Percentiles rank a stretch among this genome's conserved stretches.
Conservation (phyloP, 2,797 vertebrate genomes). For the Tolypeutes matacus region DNA sequence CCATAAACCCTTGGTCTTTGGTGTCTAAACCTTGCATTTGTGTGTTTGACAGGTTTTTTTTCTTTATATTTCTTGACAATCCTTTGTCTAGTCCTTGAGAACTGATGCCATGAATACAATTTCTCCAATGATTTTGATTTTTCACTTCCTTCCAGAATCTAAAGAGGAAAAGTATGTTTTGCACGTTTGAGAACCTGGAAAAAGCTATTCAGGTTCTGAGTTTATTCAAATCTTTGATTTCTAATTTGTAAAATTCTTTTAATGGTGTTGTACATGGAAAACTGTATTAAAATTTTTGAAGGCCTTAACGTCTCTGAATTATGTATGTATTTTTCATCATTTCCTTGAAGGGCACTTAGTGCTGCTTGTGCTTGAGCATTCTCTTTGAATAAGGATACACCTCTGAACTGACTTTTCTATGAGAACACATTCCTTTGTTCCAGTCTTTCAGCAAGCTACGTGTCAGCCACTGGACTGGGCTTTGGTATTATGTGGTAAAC, state of each 20-base stretch:
- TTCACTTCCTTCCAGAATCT: constrained; percentile 21
- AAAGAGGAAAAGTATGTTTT: constrained; percentile 50
- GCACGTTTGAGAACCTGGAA: constrained; percentile 28
- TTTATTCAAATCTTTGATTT: constrained; percentile 63
- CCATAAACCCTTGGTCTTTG: not conserved
- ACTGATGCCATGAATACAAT: constrained; percentile 18
- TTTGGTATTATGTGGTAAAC: not conserved
- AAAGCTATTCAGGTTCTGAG: not conserved
- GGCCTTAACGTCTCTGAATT: constrained; percentile 43
- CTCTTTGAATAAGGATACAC: not conserved
- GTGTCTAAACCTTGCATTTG: not conserved
- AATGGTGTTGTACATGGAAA: constrained; percentile 37
- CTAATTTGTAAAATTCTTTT: constrained; percentile 57
- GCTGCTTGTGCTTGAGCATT: not conserved
- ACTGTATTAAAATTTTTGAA: not conserved
- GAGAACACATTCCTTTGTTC: not conserved
- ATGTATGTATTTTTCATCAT: not conserved
- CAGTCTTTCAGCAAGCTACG: not conserved
- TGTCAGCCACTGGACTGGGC: not conserved
- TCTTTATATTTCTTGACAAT: not conserved
- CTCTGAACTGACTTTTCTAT: not conserved
- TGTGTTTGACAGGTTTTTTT: not conserved
- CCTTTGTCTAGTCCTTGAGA: not conserved
- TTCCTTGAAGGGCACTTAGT: constrained; percentile 26
- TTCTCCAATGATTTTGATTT: not conserved